A percentile compares a stretch with the other conserved stretches of the same genome.
Conservation (phyloP, 1,140 invertebrate genomes). For the Megalonaias nervosa region DNA sequence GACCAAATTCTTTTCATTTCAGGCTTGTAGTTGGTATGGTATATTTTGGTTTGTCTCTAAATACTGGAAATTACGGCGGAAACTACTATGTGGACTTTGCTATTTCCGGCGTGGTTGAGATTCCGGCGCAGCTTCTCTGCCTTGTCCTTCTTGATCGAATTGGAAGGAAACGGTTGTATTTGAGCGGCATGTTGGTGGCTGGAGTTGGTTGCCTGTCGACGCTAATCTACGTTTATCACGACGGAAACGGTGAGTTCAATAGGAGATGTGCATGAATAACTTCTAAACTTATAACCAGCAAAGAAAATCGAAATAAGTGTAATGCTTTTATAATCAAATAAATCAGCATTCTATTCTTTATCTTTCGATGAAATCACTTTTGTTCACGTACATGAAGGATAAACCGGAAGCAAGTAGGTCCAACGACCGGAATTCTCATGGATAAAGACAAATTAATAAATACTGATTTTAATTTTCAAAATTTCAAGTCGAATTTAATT, state of each 20-base stretch:
- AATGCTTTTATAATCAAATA: too few species aligned
- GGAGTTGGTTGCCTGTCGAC: constrained; percentile 36
- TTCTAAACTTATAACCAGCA: too few species aligned
- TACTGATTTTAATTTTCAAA: too few species aligned
- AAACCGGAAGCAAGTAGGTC: too few species aligned
- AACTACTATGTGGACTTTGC: constrained; percentile 62
- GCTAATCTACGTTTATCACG: constrained; percentile 37
- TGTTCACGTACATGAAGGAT: too few species aligned
- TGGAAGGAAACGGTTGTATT: constrained; percentile 39
- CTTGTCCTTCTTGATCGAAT: constrained; percentile 43
- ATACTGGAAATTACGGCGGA: constrained; percentile 52
- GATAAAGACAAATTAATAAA: too few species aligned
- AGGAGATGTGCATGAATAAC: too few species aligned
- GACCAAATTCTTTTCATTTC: not conserved
- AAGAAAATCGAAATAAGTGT: too few species aligned
- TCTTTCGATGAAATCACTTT: too few species aligned
- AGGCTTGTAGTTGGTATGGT: constrained; percentile 73
- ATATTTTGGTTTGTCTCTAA: constrained; percentile 77
- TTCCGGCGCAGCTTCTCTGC: constrained; percentile 75
- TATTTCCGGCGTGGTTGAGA: constrained; percentile 79
- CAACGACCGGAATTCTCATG: too few species aligned
- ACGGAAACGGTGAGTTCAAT: constrained; percentile 16
- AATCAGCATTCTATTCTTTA: too few species aligned
- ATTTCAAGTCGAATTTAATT: too few species aligned
- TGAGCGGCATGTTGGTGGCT: constrained; percentile 32